These are phyloP conservation scores for Discoglossus pictus DNA, from an alignment of 2,797 vertebrate species.

Conservation along the genomic window DNA sequence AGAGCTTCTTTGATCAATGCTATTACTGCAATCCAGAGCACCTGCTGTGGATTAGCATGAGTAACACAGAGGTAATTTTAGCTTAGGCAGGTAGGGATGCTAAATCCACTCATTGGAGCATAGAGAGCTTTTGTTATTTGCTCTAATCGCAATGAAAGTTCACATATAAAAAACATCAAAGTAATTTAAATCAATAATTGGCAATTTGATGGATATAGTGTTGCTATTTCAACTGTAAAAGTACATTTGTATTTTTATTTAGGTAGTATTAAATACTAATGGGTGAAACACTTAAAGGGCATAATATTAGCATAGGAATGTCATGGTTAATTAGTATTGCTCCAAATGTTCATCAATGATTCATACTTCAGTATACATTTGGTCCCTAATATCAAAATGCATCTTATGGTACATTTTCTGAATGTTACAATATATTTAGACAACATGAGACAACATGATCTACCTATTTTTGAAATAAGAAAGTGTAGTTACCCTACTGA, in stretches of 20 bases:
- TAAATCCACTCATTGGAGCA: conserved; percentile 29
- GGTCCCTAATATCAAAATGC: no score
- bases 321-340: no score
- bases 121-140: conserved; percentile 42
- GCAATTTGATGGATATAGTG: background rate
- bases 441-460: no score
- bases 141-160: conserved; percentile 27
- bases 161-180: conserved; percentile 12
- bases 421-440: no score
- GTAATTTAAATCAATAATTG: conserved; percentile 29
- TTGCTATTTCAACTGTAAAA: background rate
- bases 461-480: no score
- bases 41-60: conserved; percentile 46
- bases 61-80: conserved; percentile 46
- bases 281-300: no score
- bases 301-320: no score
- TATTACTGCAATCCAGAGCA: conserved; percentile 29
- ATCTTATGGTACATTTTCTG: no score
- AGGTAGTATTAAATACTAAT: no score
- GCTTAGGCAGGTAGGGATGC: conserved; percentile 42
- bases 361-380: no score
- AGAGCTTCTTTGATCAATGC: conserved; percentile 36
- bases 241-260: background rate
- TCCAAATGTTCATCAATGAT: no score
- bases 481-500: no score